phyloP scores from a whole-genome alignment of 2,113 vertebrate genomes.

The Narcine bancroftii region DNA sequence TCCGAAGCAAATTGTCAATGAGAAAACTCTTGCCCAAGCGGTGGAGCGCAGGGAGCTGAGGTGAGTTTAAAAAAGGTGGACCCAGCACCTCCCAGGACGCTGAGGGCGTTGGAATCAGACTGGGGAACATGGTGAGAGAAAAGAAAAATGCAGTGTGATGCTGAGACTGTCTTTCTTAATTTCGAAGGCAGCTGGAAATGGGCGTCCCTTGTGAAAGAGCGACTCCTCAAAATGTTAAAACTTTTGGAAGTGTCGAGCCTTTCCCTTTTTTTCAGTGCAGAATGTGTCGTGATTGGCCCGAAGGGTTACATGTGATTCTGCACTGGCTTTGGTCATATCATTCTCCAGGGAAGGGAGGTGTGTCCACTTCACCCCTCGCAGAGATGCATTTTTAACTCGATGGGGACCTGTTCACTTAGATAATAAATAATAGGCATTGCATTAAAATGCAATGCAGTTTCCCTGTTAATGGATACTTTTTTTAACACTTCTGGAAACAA shows the following conservation, averaged over 20 bases:
- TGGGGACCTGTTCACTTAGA: too few species aligned
- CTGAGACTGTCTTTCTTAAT: neutral
- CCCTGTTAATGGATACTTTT: neutral
- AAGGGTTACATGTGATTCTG: conserved; percentile 55
- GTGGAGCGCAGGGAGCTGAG: conserved; percentile 64
- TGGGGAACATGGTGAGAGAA: conserved; percentile 56
- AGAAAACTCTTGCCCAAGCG: conserved; percentile 83
- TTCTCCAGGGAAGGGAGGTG: conserved; percentile 77
- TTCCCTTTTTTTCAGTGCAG: neutral
- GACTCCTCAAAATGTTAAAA: conserved; percentile 5
- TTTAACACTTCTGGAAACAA: too few species aligned
- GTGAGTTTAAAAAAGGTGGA: conserved; percentile 52
- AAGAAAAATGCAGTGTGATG: neutral
- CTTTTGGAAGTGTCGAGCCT: neutral
- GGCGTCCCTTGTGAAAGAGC: neutral
- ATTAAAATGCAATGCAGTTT: neutral
- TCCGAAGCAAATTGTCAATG: conserved; percentile 82
- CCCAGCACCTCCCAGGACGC: conserved; percentile 57
- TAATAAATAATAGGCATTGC: neutral
- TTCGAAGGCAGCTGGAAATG: too few species aligned
- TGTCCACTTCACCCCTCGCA: conserved; percentile 77
- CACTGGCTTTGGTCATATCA: conserved; percentile 62
- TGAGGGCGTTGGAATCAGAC: conserved; percentile 57
- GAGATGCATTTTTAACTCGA: neutral
- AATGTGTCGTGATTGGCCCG: conserved; percentile 51